Evolutionary conservation across 2,113 vertebrate species (phyloP).

Genomic region (Tenebrosternarchus preto): DNA sequence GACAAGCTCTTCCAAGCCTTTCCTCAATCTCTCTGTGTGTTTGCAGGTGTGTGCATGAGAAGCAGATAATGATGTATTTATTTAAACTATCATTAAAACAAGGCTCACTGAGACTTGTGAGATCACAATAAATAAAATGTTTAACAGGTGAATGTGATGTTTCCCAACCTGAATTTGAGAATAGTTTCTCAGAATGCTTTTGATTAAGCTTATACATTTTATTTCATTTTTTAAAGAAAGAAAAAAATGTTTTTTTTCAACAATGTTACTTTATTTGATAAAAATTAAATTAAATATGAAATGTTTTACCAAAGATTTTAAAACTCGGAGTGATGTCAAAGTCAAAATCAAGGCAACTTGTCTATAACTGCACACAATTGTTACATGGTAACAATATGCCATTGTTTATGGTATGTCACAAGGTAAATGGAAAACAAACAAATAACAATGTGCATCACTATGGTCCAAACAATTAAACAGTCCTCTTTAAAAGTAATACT

Average conservation of each 20-base stretch:
- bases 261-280: conserved; percentile 1
- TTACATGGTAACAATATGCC: conserved; percentile 20
- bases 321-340: neutral
- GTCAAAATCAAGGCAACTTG: conserved; percentile 6
- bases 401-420: neutral
- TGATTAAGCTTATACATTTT: too few relatives aligned
- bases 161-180: neutral
- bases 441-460: neutral
- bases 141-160: neutral
- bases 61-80: neutral
- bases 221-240: neutral
- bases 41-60: neutral
- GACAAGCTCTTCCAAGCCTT: neutral
- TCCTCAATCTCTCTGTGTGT: neutral
- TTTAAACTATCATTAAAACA: neutral
- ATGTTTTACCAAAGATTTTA: neutral
- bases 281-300: conserved; percentile 4
- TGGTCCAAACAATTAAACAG: neutral
- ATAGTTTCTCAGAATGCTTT: neutral
- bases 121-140: neutral
- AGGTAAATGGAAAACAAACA: neutral
- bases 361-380: neutral
- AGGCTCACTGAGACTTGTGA: neutral
- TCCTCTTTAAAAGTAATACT: neutral
- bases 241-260: neutral